A percentile compares a stretch with the other conserved stretches of the same genome.
Evolutionary conservation across 2,113 vertebrate genomes (phyloP).

Genomic region (Eurypyga helias): DNA sequence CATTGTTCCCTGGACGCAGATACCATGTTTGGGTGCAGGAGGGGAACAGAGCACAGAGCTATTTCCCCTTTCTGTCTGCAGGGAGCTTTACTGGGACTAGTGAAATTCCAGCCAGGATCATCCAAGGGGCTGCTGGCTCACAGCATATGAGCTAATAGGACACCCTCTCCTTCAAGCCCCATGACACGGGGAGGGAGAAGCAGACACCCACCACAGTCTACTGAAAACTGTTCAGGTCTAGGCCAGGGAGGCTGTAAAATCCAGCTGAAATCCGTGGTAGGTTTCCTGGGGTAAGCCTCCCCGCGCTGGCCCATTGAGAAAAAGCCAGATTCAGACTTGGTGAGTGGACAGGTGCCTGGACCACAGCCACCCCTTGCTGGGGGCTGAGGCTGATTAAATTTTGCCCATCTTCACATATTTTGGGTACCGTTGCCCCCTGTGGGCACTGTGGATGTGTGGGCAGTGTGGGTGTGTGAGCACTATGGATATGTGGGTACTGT

Average conservation of each 20-base stretch:
- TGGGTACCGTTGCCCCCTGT: not conserved
- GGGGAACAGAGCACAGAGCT: constrained; percentile 42
- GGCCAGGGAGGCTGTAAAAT: not conserved
- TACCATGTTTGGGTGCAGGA: constrained; percentile 64
- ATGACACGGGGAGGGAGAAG: not conserved
- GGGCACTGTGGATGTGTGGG: not conserved
- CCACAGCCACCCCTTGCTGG: not conserved
- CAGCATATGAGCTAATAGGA: not conserved
- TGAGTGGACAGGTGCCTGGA: constrained; percentile 6
- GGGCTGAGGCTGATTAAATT: not conserved
- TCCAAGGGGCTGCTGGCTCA: not conserved
- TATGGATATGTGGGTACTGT: too few relatives aligned
- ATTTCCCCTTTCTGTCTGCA: constrained; percentile 51
- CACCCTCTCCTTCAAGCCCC: not conserved
- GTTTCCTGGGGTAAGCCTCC: not conserved
- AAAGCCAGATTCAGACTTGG: not conserved
- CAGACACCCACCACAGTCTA: not conserved
- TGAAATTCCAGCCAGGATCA: constrained; percentile 39
- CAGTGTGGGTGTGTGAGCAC: too few relatives aligned
- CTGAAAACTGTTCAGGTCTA: not conserved
- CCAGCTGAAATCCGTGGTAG: not conserved
- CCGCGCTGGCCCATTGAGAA: not conserved
- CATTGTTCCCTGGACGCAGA: constrained; percentile 71
- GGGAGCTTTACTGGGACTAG: constrained; percentile 36
- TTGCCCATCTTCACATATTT: constrained; percentile 18